Evolutionary conservation across 92 coral and sea anemone genomes (phyloP).

Genomic region (Muricea muricata): DNA sequence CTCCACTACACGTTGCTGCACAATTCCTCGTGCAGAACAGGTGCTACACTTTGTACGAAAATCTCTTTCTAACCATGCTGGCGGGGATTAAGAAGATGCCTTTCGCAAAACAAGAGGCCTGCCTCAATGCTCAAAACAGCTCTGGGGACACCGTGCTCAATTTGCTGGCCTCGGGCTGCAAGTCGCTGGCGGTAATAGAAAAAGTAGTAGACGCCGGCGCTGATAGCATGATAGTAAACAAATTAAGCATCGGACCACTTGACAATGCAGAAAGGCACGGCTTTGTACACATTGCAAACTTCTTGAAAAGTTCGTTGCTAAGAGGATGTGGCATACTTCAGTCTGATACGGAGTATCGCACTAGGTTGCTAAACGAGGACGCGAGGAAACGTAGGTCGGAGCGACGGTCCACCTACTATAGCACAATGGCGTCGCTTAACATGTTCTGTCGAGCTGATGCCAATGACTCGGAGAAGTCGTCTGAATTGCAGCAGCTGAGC

Average conservation of each 20-base stretch:
- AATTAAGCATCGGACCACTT: conserved; percentile 56
- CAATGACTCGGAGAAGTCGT: not conserved
- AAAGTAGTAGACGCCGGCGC: conserved; percentile 69
- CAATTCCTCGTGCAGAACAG: conserved; percentile 58
- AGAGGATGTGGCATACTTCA: not conserved
- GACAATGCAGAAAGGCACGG: conserved; percentile 71
- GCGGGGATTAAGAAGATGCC: conserved; percentile 51
- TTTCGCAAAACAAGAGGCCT: conserved; percentile 36
- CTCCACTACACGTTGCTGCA: conserved; percentile 82
- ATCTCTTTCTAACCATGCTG: conserved; percentile 64
- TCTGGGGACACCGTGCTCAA: conserved; percentile 75
- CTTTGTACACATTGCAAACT: conserved; percentile 43
- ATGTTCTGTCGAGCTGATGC: not conserved
- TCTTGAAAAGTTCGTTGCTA: conserved; percentile 33
- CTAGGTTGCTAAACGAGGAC: not conserved
- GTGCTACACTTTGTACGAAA: conserved; percentile 52
- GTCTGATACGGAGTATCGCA: not conserved
- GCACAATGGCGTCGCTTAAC: not conserved
- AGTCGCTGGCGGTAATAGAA: conserved; percentile 56
- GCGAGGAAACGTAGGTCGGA: not conserved
- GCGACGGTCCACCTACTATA: not conserved
- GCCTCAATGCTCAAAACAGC: conserved; percentile 61
- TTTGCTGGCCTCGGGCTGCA: conserved; percentile 71
- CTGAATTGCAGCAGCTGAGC: not conserved
- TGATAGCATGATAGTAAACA: conserved; percentile 57